A percentile compares a stretch with the other conserved stretches of the same genome.
phyloP scores from a whole-genome alignment of 2,113 vertebrate species.

The Bos indicus region DNA sequence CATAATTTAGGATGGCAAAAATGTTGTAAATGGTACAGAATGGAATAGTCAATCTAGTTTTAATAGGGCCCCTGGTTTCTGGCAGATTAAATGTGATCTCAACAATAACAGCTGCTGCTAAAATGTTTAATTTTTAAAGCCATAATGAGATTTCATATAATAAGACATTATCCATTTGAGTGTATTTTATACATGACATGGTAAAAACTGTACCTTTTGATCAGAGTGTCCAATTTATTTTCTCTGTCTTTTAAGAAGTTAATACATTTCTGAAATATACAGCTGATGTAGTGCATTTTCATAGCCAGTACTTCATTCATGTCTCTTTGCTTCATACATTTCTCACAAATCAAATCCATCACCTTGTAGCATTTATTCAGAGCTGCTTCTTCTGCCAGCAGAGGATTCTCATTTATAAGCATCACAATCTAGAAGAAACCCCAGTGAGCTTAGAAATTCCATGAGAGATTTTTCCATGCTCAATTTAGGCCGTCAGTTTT shows the following conservation, averaged over 20 bases:
- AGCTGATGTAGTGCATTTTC: conserved; percentile 99
- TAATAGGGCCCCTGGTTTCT: neutral
- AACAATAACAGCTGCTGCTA: neutral
- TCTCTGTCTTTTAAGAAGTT: conserved; percentile 90
- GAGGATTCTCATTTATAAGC: conserved; percentile 93
- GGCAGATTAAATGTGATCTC: neutral
- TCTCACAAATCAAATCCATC: conserved; percentile 97
- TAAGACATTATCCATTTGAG: neutral
- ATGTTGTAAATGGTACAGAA: neutral
- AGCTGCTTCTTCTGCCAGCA: conserved; percentile 88
- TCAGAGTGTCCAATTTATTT: conserved; percentile 90
- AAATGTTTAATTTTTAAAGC: neutral
- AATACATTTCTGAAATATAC: conserved; percentile 92
- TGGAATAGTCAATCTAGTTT: neutral
- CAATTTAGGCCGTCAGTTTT: neutral
- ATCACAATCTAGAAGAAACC: conserved; percentile 88
- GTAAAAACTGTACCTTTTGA: conserved; percentile 87
- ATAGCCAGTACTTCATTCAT: conserved; percentile 99
- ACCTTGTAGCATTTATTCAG: conserved; percentile 92
- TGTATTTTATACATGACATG: neutral
- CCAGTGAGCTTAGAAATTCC: neutral
- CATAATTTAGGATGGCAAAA: neutral
- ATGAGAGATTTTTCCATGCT: neutral
- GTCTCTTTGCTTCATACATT: conserved; percentile 97
- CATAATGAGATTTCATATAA: neutral